Percentiles rank a stretch among this genome's conserved stretches.
Evolutionary conservation across 2,113 vertebrate species (phyloP).

Genomic region (Ardeotis arabs): DNA sequence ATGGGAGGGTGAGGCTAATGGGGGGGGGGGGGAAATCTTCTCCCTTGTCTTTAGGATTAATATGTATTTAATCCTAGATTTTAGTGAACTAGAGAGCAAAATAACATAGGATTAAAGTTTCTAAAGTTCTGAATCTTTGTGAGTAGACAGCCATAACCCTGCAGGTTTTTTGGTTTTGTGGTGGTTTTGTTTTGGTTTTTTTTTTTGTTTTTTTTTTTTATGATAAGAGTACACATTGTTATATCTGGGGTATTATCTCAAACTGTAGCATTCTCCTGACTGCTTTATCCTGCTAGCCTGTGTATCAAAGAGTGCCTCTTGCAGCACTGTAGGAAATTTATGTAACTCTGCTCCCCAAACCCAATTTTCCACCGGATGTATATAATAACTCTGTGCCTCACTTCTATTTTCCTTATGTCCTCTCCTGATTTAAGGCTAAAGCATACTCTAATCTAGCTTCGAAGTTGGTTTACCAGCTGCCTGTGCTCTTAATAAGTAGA

Average conservation of each 20-base stretch:
- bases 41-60: neutral
- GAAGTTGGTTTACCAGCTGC: neutral
- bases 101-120: neutral
- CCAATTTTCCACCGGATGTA: neutral
- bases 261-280: neutral
- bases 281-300: neutral
- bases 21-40: accelerated
- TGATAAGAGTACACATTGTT: neutral
- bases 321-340: neutral
- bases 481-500: neutral
- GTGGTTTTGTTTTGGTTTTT: neutral
- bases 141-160: neutral
- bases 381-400: neutral
- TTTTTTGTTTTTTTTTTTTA: neutral
- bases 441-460: neutral
- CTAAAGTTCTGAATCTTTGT: neutral
- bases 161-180: no score
- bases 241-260: neutral
- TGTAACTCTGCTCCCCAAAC: neutral
- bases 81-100: neutral
- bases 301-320: neutral
- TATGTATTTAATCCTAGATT: neutral
- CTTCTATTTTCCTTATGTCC: neutral
- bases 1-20: neutral
- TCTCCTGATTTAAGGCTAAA: neutral